Percentiles rank a stretch among this genome's conserved stretches.
phyloP scores from a whole-genome alignment of 2,888 invertebrate species.

The Elegia similella region DNA sequence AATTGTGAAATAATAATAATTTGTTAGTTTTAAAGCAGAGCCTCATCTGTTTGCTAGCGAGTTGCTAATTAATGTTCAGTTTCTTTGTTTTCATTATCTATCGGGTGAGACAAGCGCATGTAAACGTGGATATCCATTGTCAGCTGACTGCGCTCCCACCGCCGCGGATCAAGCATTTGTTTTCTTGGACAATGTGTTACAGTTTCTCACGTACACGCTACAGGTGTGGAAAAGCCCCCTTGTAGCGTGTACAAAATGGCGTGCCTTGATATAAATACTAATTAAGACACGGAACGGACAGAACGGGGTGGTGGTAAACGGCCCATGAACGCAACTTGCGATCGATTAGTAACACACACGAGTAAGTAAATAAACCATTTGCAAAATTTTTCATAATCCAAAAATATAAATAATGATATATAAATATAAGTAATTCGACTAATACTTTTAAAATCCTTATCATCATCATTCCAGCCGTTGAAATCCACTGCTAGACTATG shows the following conservation, averaged over 20 bases:
- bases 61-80: slow-evolving; percentile 28
- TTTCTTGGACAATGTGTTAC: slow-evolving; percentile 47
- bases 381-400: too few species aligned
- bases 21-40: neutral
- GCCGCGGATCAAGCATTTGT: slow-evolving; percentile 25
- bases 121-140: slow-evolving; percentile 25
- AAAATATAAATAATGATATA: too few species aligned
- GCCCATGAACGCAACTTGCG: too few species aligned
- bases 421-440: too few species aligned
- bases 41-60: slow-evolving; percentile 11
- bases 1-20: neutral
- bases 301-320: too few species aligned
- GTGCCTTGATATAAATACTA: slow-evolving; percentile 41
- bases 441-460: too few species aligned
- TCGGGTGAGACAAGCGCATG: slow-evolving; percentile 21
- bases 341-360: too few species aligned
- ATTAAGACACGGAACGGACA: too few species aligned
- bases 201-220: slow-evolving; percentile 53
- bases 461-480: too few species aligned
- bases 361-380: too few species aligned
- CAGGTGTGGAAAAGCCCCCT: slow-evolving; percentile 11
- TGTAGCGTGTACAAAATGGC: slow-evolving; percentile 33
- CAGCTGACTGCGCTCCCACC: slow-evolving; percentile 37
- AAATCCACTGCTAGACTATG: too few species aligned
- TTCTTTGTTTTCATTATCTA: slow-evolving; percentile 24